Base-by-base conservation (phyloP, 2,888 invertebrate species). In the Tinea trinotella region DNA sequence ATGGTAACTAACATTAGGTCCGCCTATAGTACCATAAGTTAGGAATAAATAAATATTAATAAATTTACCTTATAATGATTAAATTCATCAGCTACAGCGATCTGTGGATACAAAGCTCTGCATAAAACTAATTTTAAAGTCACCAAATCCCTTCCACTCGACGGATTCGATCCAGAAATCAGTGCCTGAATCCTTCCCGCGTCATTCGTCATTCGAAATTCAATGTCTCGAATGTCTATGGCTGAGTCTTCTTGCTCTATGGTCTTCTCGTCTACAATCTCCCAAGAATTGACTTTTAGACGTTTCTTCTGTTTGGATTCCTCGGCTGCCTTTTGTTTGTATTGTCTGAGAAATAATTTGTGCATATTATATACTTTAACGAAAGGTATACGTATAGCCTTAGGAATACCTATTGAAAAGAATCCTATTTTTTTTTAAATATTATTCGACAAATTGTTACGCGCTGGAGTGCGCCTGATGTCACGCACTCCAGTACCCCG, bases 101-200 rank as follows among this genome's bases (percentile, higher is more conserved):
- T 89, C 83, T 99, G 97, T 0, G 99, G 99, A 74, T 98, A 99
- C 53, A 99, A 86, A 0, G 98, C 98, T 76, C 96, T 93, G 61
- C 95, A 93, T 15, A 99, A 78, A 56, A 99, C 94, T 40, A 83
- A 61, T 75, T 83, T 81, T 24, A 84, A 59, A 70, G 76, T 81
- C 4, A 75, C 59, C 18, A 84, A 66, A 55, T 82, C 81, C 7
- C 81, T 58, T 0, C 81, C 82, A 53, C 82, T 76, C 1, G 70
- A 73, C 0, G 84, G 67, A 30, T 71, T 79, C 0, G 82, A 67
- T 0, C 85, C 84, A 2, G 70, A 72, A 20, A 85, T 77, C 1
- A 85, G 61, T 0, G 74, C 90, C 68, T 91, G 90, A 61, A 96
- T 90, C 65, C 93, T 88, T 5, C 87, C 82, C 2, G 89, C 87